phyloP scores from a whole-genome alignment of 64 coral and sea anemone species.

The Stylophora pistillata region DNA sequence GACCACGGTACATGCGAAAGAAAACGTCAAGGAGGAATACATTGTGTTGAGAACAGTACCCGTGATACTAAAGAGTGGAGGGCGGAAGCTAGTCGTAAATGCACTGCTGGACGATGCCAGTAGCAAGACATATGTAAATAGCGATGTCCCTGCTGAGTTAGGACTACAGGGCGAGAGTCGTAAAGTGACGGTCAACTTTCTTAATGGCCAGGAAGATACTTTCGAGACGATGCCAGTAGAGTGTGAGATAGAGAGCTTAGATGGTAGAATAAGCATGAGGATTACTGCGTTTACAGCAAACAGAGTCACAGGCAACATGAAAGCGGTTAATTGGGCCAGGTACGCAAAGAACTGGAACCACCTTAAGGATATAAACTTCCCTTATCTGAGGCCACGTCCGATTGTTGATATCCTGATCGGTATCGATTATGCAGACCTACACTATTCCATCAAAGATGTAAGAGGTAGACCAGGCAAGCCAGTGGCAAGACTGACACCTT shows the following conservation, averaged over 20 bases:
- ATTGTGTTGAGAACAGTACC: background rate
- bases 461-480: conserved; percentile 42
- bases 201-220: conserved; percentile 40
- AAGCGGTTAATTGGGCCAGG: conserved; percentile 25
- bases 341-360: conserved; percentile 19
- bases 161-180: conserved; percentile 4
- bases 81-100: too few species aligned
- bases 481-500: conserved; percentile 46
- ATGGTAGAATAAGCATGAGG: conserved; percentile 11
- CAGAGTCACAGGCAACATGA: conserved; percentile 59
- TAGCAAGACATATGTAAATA: conserved; percentile 12
- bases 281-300: conserved; percentile 24
- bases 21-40: too few species aligned
- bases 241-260: conserved; percentile 34
- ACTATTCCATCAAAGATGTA: conserved; percentile 58
- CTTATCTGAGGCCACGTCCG: background rate
- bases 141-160: conserved; percentile 28
- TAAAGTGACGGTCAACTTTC: conserved; percentile 33
- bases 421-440: conserved; percentile 40
- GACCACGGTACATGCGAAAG: too few species aligned
- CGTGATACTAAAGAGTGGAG: too few species aligned
- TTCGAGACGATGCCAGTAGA: conserved; percentile 51
- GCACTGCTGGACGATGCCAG: too few species aligned
- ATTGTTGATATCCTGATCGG: conserved; percentile 51
- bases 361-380: conserved; percentile 27